A percentile compares a stretch with the other conserved stretches of the same genome.
These are phyloP conservation scores for Calcarius lapponicus DNA, from an alignment of 2,797 vertebrate genomes.

Conservation along the genomic window DNA sequence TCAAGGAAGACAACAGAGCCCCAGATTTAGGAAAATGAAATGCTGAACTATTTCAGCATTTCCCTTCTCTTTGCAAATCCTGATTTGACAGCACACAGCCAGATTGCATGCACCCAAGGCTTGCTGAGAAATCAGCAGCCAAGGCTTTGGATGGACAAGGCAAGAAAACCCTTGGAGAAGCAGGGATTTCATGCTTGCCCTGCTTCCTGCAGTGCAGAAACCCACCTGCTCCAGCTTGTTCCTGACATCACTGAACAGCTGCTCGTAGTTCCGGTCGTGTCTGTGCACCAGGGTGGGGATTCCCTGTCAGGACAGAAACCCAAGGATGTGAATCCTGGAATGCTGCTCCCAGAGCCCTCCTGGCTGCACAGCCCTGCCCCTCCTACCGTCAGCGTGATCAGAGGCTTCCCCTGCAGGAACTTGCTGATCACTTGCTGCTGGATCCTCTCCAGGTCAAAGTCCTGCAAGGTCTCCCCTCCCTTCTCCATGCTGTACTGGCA, in stretches of 20 bases:
- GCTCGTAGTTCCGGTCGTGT: slow-evolving; percentile 89
- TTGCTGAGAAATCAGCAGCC: background rate
- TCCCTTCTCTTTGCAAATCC: background rate
- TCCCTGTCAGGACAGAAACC: slow-evolving; percentile 78
- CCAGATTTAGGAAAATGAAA: background rate
- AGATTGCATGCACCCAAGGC: background rate
- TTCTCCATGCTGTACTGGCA: slow-evolving; percentile 92
- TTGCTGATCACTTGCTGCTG: slow-evolving; percentile 89
- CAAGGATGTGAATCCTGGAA: background rate
- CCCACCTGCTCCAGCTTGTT: slow-evolving; percentile 86
- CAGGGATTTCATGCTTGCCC: background rate
- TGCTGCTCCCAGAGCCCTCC: background rate
- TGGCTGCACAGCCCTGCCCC: background rate
- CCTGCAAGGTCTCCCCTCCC: slow-evolving; percentile 84
- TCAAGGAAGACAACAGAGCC: background rate
- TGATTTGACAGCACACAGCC: background rate
- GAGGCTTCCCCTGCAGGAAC: slow-evolving; percentile 91
- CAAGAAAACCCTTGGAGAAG: background rate
- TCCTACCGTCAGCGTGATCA: slow-evolving; percentile 83
- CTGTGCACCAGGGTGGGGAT: slow-evolving; percentile 90
- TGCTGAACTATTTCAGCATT: background rate
- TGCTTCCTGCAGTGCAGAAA: background rate
- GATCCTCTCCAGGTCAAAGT: slow-evolving; percentile 89
- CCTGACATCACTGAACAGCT: slow-evolving; percentile 84
- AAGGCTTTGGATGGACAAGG: background rate